These are phyloP conservation scores for Alitta virens DNA, from an alignment of 2,888 invertebrate species.

Conservation along the genomic window DNA sequence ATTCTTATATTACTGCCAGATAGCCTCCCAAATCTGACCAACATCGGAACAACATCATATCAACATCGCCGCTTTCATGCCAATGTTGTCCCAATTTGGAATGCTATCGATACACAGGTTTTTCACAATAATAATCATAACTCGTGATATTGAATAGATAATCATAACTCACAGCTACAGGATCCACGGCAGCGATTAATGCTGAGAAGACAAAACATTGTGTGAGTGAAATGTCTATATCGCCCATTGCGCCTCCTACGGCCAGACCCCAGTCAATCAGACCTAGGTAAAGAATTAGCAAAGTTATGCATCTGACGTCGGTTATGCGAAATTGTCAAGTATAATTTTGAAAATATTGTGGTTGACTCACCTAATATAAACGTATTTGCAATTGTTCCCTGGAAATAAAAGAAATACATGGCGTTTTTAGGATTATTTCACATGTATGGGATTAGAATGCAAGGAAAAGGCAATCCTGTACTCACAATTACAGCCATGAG, in stretches of 20 bases:
- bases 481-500: constrained; percentile 62
- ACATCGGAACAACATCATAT: too few relatives aligned
- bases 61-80: too few relatives aligned
- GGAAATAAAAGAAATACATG: constrained; percentile 18
- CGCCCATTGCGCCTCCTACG: constrained; percentile 46
- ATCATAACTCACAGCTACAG: constrained; percentile 60
- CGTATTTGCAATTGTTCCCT: constrained; percentile 50
- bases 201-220: constrained; percentile 60
- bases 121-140: too few relatives aligned
- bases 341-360: too few relatives aligned
- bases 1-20: too few relatives aligned
- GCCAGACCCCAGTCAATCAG: constrained; percentile 43
- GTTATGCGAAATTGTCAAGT: too few relatives aligned
- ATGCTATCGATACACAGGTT: too few relatives aligned
- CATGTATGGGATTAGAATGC: too few relatives aligned
- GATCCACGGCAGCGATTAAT: constrained; percentile 64
- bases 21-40: too few relatives aligned
- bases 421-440: too few relatives aligned
- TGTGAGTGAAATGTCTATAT: constrained; percentile 33
- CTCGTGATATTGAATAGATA: too few relatives aligned
- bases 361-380: constrained; percentile 44
- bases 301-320: background rate
- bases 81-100: too few relatives aligned
- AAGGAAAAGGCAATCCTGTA: background rate
- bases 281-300: constrained; percentile 12